A percentile compares a stretch with the other conserved stretches of the same genome.
These are phyloP conservation scores for Drosophila cracens DNA, from an alignment of 2,888 invertebrate genomes.

Conservation along the genomic window DNA sequence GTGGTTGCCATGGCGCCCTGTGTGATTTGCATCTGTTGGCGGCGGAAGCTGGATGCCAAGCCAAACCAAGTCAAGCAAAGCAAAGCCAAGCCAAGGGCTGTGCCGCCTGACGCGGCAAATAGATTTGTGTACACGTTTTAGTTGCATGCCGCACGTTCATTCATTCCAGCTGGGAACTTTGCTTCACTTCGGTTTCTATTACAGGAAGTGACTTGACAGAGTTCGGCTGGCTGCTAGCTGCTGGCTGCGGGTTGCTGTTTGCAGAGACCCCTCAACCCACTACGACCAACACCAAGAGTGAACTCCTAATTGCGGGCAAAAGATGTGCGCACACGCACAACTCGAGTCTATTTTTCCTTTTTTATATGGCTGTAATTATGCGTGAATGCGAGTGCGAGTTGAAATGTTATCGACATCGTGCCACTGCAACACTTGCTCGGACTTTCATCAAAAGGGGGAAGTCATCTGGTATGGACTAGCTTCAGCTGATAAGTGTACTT, in stretches of 20 bases:
- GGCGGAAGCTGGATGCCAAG: conserved; percentile 40
- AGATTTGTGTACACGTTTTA: conserved; percentile 56
- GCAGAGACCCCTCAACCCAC: background rate
- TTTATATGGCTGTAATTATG: conserved; percentile 59
- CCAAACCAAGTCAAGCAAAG: conserved; percentile 13
- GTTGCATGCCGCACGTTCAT: conserved; percentile 53
- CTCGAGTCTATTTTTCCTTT: background rate
- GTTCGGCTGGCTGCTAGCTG: conserved; percentile 44
- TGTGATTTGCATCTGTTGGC: conserved; percentile 64
- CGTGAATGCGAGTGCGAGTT: conserved; percentile 60
- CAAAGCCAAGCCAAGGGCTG: conserved; percentile 35
- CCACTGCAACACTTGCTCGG: conserved; percentile 44
- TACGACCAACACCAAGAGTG: conserved; percentile 13
- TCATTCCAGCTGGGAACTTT: background rate
- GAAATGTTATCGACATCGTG: conserved; percentile 64
- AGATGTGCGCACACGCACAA: conserved; percentile 66
- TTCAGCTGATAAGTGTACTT: conserved; percentile 2
- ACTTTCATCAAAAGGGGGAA: conserved; percentile 17
- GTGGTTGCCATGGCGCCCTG: conserved; percentile 57
- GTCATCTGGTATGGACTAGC: conserved; percentile 6
- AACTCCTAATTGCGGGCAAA: conserved; percentile 62
- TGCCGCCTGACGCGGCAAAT: conserved; percentile 37
- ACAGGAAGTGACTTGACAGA: conserved; percentile 80
- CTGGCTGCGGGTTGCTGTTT: background rate
- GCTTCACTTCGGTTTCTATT: conserved; percentile 64